Evolutionary conservation across 2,888 invertebrate genomes (phyloP).

Genomic region (Rhingia rostrata): DNA sequence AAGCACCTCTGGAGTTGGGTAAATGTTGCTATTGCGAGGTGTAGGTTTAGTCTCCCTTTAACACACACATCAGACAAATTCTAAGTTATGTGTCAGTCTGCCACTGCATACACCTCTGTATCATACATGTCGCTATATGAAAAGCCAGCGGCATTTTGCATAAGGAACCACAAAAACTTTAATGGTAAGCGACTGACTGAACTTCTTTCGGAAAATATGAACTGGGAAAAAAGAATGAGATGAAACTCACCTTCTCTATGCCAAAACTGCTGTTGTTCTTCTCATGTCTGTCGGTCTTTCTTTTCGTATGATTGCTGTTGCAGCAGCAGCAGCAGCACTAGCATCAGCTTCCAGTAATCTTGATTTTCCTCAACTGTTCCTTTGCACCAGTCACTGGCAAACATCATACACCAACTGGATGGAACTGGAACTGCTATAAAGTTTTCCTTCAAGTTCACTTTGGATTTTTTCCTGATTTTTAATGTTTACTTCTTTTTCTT

Average conservation of each 20-base stretch:
- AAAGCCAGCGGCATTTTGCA: constrained; percentile 32
- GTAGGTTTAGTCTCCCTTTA: too few relatives aligned
- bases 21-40: too few relatives aligned
- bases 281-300: constrained; percentile 51
- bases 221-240: background rate
- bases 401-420: constrained; percentile 56
- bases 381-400: constrained; percentile 59
- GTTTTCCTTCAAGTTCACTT: constrained; percentile 58
- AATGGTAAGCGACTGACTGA: constrained; percentile 24
- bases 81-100: too few relatives aligned
- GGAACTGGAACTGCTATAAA: constrained; percentile 56
- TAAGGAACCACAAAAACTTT: constrained; percentile 39
- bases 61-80: too few relatives aligned
- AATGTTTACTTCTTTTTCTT: constrained; percentile 39
- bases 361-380: constrained; percentile 53
- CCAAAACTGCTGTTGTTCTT: constrained; percentile 44
- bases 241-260: constrained; percentile 5
- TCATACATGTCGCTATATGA: constrained; percentile 4
- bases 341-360: constrained; percentile 57
- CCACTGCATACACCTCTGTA: background rate
- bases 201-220: constrained; percentile 25
- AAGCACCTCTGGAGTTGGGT: too few relatives aligned
- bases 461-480: constrained; percentile 51
- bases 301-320: constrained; percentile 48
- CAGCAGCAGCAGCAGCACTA: constrained; percentile 17